A percentile compares a stretch with the other conserved stretches of the same genome.
These are phyloP conservation scores for Dermolepida albohirtum DNA, from an alignment of 2,888 invertebrate species.

Conservation along the genomic window DNA sequence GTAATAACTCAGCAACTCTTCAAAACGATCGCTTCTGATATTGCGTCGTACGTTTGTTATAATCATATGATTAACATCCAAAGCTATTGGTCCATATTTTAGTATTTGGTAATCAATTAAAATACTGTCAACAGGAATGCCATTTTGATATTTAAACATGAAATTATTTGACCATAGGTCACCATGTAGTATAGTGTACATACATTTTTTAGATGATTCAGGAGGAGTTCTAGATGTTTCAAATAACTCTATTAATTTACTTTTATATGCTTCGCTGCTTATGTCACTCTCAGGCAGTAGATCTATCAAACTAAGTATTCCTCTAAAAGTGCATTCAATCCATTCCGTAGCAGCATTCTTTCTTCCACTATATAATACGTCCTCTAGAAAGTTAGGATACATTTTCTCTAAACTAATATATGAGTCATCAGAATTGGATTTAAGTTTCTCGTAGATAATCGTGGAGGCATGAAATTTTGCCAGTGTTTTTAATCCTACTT, in stretches of 20 bases:
- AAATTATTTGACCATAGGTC: slow-evolving; percentile 60
- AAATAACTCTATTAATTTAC: slow-evolving; percentile 42
- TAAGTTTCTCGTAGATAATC: slow-evolving; percentile 66
- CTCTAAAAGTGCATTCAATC: slow-evolving; percentile 50
- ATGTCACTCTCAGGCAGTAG: slow-evolving; percentile 49
- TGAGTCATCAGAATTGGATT: slow-evolving; percentile 47
- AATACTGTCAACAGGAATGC: slow-evolving; percentile 48
- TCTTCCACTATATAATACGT: slow-evolving; percentile 48
- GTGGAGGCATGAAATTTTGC: slow-evolving; percentile 69
- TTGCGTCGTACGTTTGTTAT: slow-evolving; percentile 53
- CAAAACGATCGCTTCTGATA: slow-evolving; percentile 51
- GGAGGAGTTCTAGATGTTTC: slow-evolving; percentile 5
- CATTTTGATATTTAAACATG: slow-evolving; percentile 52
- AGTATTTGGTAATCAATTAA: slow-evolving; percentile 58
- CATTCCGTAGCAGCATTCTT: slow-evolving; percentile 48
- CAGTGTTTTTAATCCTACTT: slow-evolving; percentile 65
- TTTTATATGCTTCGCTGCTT: slow-evolving; percentile 47
- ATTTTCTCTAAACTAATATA: slow-evolving; percentile 49
- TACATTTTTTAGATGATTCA: slow-evolving; percentile 39
- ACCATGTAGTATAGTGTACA: slow-evolving; percentile 54
- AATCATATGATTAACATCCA: slow-evolving; percentile 56
- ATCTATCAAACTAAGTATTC: slow-evolving; percentile 51
- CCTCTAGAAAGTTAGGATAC: slow-evolving; percentile 50
- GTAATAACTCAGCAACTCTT: slow-evolving; percentile 54
- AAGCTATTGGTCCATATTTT: slow-evolving; percentile 54